Base-by-base conservation (phyloP, 2,113 vertebrate species). In the Saguinus midas region DNA sequence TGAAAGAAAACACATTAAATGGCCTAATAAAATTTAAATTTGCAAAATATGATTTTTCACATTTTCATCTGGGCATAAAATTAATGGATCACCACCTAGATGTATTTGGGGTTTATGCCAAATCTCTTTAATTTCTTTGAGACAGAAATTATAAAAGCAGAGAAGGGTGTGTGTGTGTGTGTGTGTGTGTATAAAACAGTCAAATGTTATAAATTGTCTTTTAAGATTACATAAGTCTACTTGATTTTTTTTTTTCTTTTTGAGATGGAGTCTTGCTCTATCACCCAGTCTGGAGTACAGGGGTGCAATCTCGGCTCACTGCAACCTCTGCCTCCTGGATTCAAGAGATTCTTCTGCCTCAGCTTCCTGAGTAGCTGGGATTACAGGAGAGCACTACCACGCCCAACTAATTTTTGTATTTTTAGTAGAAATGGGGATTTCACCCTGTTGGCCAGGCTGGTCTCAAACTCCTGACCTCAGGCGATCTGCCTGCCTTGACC, bases 51-150 rank as follows among this genome's bases (percentile, higher is more conserved):
- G 0, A 97, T 94, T 98, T 98, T 40, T 2, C 0, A 97, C 75
- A 87, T 96, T 97, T 97, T 96, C 87, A 80, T 97, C 57, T 96
- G 43, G 3, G 52, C 37, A 96, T 97, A 80, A 96, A 95, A 95
- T 97, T 98, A 98, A 98, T 98, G 97, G 96, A 97, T 98, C 95
- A 98, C 21, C 35, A 64, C 45, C 17, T 27, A 97, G 64, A 94
- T 95, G 43, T 78, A 95, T 85, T 89, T 98, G 64, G 91, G 94
- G 85, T 96, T 90, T 97, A 96, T 98, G 98, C 95, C 97, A 98
- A 97, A 90, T 95, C 75, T 94, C 79, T 97, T 98, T 98, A 98
- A 98, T 95, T 98, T 96, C 73, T 92, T 91, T 94, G 75, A 61
- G 97, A 72, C 3, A 12, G 91, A 97, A 98, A 94, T 93, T 40